Percentiles rank a stretch among this genome's conserved stretches.
Conservation (phyloP, 2,113 vertebrate genomes). For the Conger conger region DNA sequence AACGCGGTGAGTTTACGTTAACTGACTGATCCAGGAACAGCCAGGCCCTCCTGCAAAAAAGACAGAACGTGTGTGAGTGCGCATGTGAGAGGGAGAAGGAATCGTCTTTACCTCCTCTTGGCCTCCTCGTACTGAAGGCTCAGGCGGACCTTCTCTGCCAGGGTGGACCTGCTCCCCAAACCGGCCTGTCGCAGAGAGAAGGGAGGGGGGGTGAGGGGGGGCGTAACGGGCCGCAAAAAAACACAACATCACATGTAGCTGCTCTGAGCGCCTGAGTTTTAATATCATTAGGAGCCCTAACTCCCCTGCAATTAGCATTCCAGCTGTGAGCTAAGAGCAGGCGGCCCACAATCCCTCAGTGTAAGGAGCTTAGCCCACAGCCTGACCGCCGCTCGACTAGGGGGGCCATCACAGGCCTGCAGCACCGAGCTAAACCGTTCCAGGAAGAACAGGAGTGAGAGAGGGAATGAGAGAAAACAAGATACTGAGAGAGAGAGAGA, state of each 20-base stretch:
- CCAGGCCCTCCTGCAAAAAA: no score
- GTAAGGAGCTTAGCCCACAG: slow-evolving; percentile 45
- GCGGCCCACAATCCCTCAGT: slow-evolving; percentile 24
- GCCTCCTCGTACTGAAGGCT: slow-evolving; percentile 83
- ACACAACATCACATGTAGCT: slow-evolving; percentile 45
- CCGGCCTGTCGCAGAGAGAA: slow-evolving; percentile 57
- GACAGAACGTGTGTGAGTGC: no score
- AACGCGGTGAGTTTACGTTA: no score
- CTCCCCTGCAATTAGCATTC: slow-evolving; percentile 51
- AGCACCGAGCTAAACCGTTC: slow-evolving; percentile 10
- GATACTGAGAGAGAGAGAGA: background rate
- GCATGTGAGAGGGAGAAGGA: no score
- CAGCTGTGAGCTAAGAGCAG: slow-evolving; percentile 28
- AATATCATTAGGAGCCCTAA: slow-evolving; percentile 48
- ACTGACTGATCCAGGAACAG: no score
- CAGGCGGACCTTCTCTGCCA: slow-evolving; percentile 80
- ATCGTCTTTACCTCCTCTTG: slow-evolving; percentile 74
- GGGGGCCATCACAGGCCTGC: slow-evolving; percentile 31
- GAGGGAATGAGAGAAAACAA: background rate
- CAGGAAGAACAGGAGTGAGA: background rate
- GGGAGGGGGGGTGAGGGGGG: background rate
- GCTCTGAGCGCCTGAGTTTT: slow-evolving; percentile 36
- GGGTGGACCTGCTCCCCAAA: slow-evolving; percentile 67
- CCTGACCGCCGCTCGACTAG: slow-evolving; percentile 28
- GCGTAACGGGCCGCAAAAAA: background rate